Percentiles rank a stretch among this genome's conserved stretches.
Conservation (phyloP, 1,140 invertebrate genomes). For the Radopholus similis region DNA sequence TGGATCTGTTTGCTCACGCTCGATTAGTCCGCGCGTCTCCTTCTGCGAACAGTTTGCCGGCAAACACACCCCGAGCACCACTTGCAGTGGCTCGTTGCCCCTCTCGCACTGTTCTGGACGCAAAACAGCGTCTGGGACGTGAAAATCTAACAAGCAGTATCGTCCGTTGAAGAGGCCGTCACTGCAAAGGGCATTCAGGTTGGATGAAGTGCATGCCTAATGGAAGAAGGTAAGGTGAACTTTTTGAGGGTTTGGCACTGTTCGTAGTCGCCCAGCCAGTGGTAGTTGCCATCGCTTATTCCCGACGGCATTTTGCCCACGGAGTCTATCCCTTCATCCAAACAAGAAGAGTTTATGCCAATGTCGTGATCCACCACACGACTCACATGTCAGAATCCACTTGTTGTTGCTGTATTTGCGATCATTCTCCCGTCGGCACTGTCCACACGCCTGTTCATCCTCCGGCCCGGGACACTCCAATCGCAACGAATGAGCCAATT, state of each 20-base stretch:
- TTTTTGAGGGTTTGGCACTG: slow-evolving; percentile 42
- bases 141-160: slow-evolving; percentile 55
- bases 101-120: slow-evolving; percentile 13
- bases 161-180: slow-evolving; percentile 48
- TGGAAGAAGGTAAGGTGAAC: too few species aligned
- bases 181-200: slow-evolving; percentile 29
- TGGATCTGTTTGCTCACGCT: slow-evolving; percentile 21
- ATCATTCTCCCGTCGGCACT: slow-evolving; percentile 36
- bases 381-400: slow-evolving; percentile 54
- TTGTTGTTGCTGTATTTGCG: slow-evolving; percentile 35
- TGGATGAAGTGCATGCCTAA: too few species aligned
- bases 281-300: slow-evolving; percentile 58
- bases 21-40: slow-evolving; percentile 33
- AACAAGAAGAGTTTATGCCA: slow-evolving; percentile 5
- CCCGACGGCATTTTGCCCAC: slow-evolving; percentile 57
- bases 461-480: slow-evolving; percentile 35
- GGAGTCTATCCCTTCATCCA: slow-evolving; percentile 59
- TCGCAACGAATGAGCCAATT: slow-evolving; percentile 18
- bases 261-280: slow-evolving; percentile 59
- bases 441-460: slow-evolving; percentile 37
- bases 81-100: slow-evolving; percentile 30
- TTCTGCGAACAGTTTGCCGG: slow-evolving; percentile 31
- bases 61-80: slow-evolving; percentile 37
- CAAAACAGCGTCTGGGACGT: slow-evolving; percentile 30
- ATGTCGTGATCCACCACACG: slow-evolving; percentile 3